Percentiles rank a stretch among this genome's conserved stretches.
Evolutionary conservation across 2,888 invertebrate genomes (phyloP).

Genomic region (Limnephilus marmoratus): DNA sequence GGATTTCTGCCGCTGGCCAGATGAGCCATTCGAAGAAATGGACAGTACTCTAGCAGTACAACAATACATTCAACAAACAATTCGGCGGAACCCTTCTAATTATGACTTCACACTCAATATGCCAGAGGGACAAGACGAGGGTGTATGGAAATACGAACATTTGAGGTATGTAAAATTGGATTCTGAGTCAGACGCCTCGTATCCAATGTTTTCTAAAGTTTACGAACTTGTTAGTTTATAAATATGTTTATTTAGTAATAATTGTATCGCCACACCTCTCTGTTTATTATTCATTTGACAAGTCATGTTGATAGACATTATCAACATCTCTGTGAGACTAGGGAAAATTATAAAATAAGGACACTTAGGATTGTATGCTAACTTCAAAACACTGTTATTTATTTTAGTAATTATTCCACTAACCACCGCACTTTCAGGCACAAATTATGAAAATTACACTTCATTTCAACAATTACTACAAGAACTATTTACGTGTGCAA

Average conservation of each 20-base stretch:
- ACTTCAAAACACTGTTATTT: not conserved
- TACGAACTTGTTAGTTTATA: not conserved
- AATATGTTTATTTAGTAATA: not conserved
- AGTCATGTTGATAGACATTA: not conserved
- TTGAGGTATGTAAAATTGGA: slow-evolving; percentile 80
- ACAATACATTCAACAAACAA: slow-evolving; percentile 98
- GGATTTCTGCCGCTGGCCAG: slow-evolving; percentile 99
- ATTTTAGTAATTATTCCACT: too few relatives aligned
- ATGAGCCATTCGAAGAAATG: slow-evolving; percentile 99
- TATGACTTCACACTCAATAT: slow-evolving; percentile 96
- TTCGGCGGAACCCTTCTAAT: slow-evolving; percentile 93
- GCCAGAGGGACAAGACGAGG: slow-evolving; percentile 98
- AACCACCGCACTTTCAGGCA: too few relatives aligned
- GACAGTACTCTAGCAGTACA: slow-evolving; percentile 99
- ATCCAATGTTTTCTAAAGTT: not conserved
- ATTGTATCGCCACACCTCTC: not conserved
- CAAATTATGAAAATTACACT: too few relatives aligned
- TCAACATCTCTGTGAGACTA: not conserved
- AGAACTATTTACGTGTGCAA: too few relatives aligned
- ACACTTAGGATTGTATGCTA: not conserved
- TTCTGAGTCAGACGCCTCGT: not conserved
- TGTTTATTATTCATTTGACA: not conserved
- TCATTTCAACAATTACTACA: too few relatives aligned
- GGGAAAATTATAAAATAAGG: too few relatives aligned
- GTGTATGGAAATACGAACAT: slow-evolving; percentile 99